A percentile compares a stretch with the other conserved stretches of the same genome.
phyloP scores from a whole-genome alignment of 2,113 vertebrate species.

The Saguinus imperator region DNA sequence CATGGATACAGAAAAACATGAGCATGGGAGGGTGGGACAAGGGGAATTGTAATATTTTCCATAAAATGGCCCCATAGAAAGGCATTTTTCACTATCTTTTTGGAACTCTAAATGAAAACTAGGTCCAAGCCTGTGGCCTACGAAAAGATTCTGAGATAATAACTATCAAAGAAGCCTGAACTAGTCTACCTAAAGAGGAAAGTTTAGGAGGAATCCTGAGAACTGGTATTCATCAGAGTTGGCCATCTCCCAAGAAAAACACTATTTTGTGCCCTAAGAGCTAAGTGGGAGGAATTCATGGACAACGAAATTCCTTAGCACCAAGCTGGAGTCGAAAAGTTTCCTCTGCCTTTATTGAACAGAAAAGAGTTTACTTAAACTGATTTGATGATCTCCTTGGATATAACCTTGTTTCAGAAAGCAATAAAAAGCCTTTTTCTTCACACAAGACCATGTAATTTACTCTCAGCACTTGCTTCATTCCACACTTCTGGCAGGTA shows the following conservation, averaged over 20 bases:
- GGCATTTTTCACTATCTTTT: neutral
- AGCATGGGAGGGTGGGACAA: neutral
- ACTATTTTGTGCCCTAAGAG: neutral
- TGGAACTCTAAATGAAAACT: neutral
- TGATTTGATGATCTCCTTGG: neutral
- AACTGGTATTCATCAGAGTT: neutral
- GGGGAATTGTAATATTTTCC: neutral
- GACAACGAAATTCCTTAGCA: constrained; percentile 3
- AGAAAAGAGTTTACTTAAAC: neutral
- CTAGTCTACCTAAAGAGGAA: constrained; percentile 28
- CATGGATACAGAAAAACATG: neutral
- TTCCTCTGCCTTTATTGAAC: constrained; percentile 22
- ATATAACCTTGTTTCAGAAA: constrained; percentile 58
- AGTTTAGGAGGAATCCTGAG: neutral
- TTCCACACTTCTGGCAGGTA: constrained; percentile 40
- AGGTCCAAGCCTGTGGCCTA: neutral
- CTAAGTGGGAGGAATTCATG: neutral
- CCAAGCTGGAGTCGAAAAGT: neutral
- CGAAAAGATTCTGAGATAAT: neutral
- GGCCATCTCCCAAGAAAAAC: constrained; percentile 50
- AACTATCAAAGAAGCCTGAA: neutral
- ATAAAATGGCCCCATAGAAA: neutral
- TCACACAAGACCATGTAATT: constrained; percentile 57
- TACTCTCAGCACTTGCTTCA: constrained; percentile 38
- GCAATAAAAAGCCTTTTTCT: constrained; percentile 25